phyloP scores from a whole-genome alignment of 2,113 vertebrate genomes.

The Hassar affinis region DNA sequence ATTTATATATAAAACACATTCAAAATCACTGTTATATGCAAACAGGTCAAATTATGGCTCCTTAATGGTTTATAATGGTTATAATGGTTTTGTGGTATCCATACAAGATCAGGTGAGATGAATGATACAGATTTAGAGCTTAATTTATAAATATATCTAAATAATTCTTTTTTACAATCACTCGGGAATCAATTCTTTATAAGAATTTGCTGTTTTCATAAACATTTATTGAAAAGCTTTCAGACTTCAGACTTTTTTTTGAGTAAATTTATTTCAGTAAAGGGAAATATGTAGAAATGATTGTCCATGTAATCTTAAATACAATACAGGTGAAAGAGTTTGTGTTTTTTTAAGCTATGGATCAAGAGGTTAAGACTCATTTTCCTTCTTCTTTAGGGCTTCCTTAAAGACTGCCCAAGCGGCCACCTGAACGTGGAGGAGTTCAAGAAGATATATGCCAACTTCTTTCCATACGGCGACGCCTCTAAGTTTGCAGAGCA shows the following conservation, averaged over 20 bases:
- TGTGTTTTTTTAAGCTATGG: background rate
- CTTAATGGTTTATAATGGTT: background rate
- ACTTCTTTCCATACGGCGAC: conserved; percentile 97
- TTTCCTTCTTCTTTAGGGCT: conserved; percentile 72
- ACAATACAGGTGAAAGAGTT: background rate
- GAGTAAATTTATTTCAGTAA: background rate
- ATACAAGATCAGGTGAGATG: background rate
- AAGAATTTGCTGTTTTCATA: background rate
- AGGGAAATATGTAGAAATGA: background rate
- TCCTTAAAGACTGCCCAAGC: conserved; percentile 97
- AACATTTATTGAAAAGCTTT: background rate
- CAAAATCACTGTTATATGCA: background rate
- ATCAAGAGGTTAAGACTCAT: background rate
- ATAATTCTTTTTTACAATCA: background rate
- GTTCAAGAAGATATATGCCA: conserved; percentile 99
- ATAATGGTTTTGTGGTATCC: background rate
- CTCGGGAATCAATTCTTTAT: background rate
- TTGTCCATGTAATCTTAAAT: background rate
- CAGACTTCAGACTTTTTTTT: background rate
- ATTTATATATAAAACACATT: background rate
- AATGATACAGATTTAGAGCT: background rate
- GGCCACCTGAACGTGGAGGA: conserved; percentile 96
- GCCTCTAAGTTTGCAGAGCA: conserved; percentile 98
- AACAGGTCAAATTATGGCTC: background rate
- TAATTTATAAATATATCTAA: background rate